Base-by-base conservation (phyloP, 1,140 invertebrate species). In the Lasaia peninsularis region DNA sequence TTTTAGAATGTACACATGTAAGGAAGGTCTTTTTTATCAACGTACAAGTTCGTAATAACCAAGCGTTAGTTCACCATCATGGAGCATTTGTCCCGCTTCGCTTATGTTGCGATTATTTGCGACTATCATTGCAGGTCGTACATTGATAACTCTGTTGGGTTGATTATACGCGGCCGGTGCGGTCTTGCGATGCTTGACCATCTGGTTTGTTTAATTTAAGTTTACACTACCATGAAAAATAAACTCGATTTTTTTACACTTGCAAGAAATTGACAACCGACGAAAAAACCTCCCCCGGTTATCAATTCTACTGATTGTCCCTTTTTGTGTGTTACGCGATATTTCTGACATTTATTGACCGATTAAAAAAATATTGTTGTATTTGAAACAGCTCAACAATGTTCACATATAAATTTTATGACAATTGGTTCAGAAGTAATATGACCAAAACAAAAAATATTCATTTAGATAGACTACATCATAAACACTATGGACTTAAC, bases 81-180 rank as follows among this genome's bases (percentile, higher is more conserved):
- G 57, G 58, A 60, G 60, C 61, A 60, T 58, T 71, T 69, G 65
- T 67, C 56, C 66, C 71, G 67, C 63, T 64, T 77, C 54, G 49
- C 49, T 55, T 67, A 52, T 65, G 63, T 70, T 80, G 78, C 78
- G 75, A 78, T 73, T 75, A 75, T 76, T 79, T 75, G 79, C 79
- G 75, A 77, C 73, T 82, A 73, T 83, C 74, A 78, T 86, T 86
- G 61, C 83, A 86, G 83, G 83, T 86, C 69, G 72, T 74, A 75
- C 69, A 70, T 80, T 75, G 73, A 72, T 73, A 68, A 67, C 68
- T 72, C 68, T 72, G 67, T 75, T 73, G 72, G 78, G 69, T 77
- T 71, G 63, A 56, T 65, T 60, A 35, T 16, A 69, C 63, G 70
- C 68, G 67, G 65, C 71, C 69, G 68, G 64, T 54, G 73, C 71